Base-by-base conservation (phyloP, 2,113 vertebrate genomes). In the Pionites leucogaster region DNA sequence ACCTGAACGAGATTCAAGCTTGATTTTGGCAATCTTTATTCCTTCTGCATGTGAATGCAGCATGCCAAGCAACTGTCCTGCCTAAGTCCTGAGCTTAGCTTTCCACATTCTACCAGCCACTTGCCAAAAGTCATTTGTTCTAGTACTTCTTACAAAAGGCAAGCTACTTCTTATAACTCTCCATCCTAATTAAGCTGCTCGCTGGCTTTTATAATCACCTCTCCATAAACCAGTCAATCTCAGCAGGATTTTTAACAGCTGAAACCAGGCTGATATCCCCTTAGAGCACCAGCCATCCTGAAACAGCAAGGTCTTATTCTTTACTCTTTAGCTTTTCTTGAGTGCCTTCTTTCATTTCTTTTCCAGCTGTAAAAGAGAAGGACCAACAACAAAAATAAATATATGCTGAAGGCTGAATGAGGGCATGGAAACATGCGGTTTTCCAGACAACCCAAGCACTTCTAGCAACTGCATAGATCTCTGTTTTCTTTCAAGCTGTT, bases 101-200 rank as follows among this genome's bases (percentile, higher is more conserved):
- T 77, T 90, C 75, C 75, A 67, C 20, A 3, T 79, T 91, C 81
- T 78, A 89, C 65, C 94, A 94, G 83, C 57, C 69, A n/a, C 92
- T 89, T 92, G 93, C 93, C 94, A 96, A 89, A 64, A 93, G 65
- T 55, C 65, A 86, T 95, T 95, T 96, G 71, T 75, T 96, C 79
- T 75, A 65, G 78, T 49, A 67, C 78, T 77, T 91, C 59, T 82
- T 77, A 91, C 70, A 86, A 94, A 94, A 96, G 90, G 89, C 87
- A 93, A 95, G 53, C 87, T 80, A 65, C 90, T 96, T 88, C 95
- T 92, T 85, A 87, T 94, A 90, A 90, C 67, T 94, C 91, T 95
- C 71, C 67, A 91, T 79, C 91, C 91, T 93, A 96, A 96, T 95
- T 96, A 96, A 96, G 90, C 78, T 82, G 42, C 94, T 96, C 63